A percentile compares a stretch with the other conserved stretches of the same genome.
Conservation (phyloP, 2,888 invertebrate species). For the Phyto melanocephala region DNA sequence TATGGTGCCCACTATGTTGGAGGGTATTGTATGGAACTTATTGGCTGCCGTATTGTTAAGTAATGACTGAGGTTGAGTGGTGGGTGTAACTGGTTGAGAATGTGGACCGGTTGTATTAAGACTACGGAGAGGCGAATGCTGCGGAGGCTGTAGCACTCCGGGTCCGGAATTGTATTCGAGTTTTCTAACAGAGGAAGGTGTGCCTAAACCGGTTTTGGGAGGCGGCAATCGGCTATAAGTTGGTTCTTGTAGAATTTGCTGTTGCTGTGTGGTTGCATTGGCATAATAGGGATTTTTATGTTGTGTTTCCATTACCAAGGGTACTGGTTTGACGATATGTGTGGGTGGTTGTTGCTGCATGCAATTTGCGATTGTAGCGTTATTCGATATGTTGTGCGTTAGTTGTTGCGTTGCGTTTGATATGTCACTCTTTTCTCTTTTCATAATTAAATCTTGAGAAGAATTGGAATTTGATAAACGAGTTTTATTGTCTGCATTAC, state of each 20-base stretch:
- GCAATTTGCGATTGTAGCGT: conserved; percentile 39
- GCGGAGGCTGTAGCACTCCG: conserved; percentile 78
- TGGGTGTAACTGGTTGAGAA: conserved; percentile 54
- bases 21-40: conserved; percentile 79
- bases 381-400: conserved; percentile 57
- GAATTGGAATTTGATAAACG: conserved; percentile 65
- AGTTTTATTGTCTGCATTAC: conserved; percentile 74
- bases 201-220: conserved; percentile 68
- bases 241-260: conserved; percentile 58
- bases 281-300: conserved; percentile 69
- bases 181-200: conserved; percentile 80
- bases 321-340: conserved; percentile 72
- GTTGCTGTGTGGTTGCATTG: conserved; percentile 31
- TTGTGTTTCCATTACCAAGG: conserved; percentile 64
- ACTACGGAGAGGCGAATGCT: conserved; percentile 69
- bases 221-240: conserved; percentile 71
- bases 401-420: conserved; percentile 66
- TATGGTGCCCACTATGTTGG: conserved; percentile 77
- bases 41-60: conserved; percentile 67
- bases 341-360: conserved; percentile 60
- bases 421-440: conserved; percentile 81
- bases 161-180: conserved; percentile 80
- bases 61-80: conserved; percentile 3
- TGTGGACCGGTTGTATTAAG: conserved; percentile 66
- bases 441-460: conserved; percentile 68